A percentile compares a stretch with the other conserved stretches of the same genome.
phyloP scores from a whole-genome alignment of 2,888 invertebrate genomes.

The Auanema sp. region DNA sequence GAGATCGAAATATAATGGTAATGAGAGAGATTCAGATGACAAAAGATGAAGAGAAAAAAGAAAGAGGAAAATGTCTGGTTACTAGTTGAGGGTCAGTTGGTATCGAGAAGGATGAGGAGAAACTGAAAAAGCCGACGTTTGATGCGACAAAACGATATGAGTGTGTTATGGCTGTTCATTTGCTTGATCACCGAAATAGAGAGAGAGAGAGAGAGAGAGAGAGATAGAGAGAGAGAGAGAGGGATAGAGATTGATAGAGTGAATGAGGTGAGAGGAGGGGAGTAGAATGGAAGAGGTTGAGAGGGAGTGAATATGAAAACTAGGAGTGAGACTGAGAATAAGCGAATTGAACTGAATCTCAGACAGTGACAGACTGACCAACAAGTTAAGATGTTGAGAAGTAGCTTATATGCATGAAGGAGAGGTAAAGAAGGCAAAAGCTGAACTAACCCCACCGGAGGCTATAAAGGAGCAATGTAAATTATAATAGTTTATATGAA shows the following conservation, averaged over 20 bases:
- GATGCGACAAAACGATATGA: background rate
- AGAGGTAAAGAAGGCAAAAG: too few relatives aligned
- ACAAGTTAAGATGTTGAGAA: too few relatives aligned
- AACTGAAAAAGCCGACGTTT: background rate
- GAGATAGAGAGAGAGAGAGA: conserved; percentile 4
- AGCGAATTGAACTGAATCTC: background rate
- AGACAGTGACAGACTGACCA: too few relatives aligned
- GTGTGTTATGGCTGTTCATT: too few relatives aligned
- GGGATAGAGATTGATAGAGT: background rate
- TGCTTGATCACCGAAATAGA: too few relatives aligned
- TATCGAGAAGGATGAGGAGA: conserved; percentile 8
- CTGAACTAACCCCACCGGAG: too few relatives aligned
- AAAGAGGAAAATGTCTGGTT: background rate
- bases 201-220: background rate
- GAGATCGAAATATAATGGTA: too few relatives aligned
- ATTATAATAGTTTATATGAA: too few relatives aligned
- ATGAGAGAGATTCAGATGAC: too few relatives aligned
- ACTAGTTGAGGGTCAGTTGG: background rate
- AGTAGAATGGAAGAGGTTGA: conserved; percentile 2
- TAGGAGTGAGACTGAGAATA: background rate
- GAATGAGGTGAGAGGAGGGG: background rate
- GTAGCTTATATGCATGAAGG: too few relatives aligned
- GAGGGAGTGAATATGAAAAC: background rate
- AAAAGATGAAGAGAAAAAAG: background rate
- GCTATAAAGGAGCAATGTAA: too few relatives aligned